Conservation (phyloP, 1,140 invertebrate species). For the Megathymus violae region DNA sequence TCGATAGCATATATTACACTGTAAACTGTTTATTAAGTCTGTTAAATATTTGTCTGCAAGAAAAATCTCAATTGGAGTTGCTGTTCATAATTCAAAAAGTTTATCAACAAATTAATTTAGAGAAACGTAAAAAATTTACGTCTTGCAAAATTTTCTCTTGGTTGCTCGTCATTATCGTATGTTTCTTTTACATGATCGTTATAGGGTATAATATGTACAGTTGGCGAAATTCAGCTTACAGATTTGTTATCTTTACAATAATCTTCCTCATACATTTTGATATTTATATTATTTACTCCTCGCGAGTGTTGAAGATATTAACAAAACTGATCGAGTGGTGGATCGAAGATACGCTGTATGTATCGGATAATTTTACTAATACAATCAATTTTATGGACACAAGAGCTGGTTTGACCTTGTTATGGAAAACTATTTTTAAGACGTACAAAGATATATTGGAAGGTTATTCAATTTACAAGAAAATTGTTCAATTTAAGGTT, state of each 20-base stretch:
- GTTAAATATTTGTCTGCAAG: slow-evolving; percentile 2
- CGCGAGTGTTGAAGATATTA: slow-evolving; percentile 9
- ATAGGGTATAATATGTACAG: neutral
- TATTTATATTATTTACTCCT: slow-evolving; percentile 25
- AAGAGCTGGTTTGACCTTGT: neutral
- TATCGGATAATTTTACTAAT: neutral
- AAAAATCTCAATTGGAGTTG: slow-evolving; percentile 6
- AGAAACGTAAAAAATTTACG: neutral
- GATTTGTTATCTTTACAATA: neutral
- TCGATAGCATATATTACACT: slow-evolving; percentile 20
- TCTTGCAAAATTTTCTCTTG: neutral
- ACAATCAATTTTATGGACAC: neutral
- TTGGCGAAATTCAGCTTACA: neutral
- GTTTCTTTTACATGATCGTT: neutral
- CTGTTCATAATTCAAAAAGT: slow-evolving; percentile 29
- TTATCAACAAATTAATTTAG: slow-evolving; percentile 23
- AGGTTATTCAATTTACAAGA: slow-evolving; percentile 26
- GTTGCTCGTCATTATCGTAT: neutral
- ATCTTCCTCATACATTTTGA: slow-evolving; percentile 22
- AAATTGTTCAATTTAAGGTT: slow-evolving; percentile 25
- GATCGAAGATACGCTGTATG: slow-evolving; percentile 2
- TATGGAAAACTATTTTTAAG: slow-evolving; percentile 19
- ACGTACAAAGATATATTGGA: slow-evolving; percentile 34
- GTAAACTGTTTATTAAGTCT: neutral
- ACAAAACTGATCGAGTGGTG: neutral